Evolutionary conservation across 1,140 invertebrate species (phyloP).

Genomic region (Aricia agestis): DNA sequence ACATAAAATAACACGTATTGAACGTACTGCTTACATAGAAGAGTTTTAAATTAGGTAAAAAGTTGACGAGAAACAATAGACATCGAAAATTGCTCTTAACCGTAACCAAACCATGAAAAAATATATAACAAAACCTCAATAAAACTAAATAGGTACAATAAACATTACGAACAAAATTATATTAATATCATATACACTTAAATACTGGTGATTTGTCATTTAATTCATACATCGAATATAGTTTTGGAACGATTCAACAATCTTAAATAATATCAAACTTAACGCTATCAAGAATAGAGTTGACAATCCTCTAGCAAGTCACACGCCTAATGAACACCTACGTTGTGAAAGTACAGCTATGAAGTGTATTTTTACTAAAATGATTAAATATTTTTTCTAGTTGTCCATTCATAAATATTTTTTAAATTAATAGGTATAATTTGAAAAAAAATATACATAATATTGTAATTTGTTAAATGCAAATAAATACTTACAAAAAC

Average conservation of each 20-base stretch:
- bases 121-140: background rate
- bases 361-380: background rate
- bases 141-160: constrained; percentile 21
- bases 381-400: too few relatives aligned
- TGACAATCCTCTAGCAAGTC: background rate
- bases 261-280: constrained; percentile 10
- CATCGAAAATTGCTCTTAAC: background rate
- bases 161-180: background rate
- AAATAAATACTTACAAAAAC: background rate
- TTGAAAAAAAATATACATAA: background rate
- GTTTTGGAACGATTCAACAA: background rate
- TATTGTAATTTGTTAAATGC: background rate
- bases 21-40: too few relatives aligned
- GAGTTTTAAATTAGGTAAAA: too few relatives aligned
- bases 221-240: background rate
- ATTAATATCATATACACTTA: constrained; percentile 4
- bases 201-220: background rate
- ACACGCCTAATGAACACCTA: background rate
- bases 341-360: background rate
- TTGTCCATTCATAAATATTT: too few relatives aligned
- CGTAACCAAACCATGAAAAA: background rate
- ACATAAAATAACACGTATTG: too few relatives aligned
- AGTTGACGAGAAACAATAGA: background rate
- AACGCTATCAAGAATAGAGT: background rate
- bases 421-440: background rate